These are phyloP conservation scores for Phaonia tiefii DNA, from an alignment of 2,888 invertebrate species.

Conservation along the genomic window DNA sequence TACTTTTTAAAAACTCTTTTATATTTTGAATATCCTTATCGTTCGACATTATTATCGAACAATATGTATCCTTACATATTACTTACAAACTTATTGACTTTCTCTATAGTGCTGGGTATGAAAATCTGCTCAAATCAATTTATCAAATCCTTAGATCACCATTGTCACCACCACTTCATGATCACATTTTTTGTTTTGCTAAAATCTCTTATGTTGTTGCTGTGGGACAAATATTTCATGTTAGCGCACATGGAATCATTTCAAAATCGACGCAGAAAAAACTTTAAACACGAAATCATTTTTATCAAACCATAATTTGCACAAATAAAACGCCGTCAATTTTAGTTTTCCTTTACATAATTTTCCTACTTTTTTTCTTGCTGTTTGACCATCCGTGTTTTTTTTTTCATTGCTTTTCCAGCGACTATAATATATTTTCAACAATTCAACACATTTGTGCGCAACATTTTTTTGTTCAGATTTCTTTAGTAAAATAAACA, in stretches of 20 bases:
- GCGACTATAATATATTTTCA: slow-evolving; percentile 61
- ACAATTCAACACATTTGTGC: slow-evolving; percentile 62
- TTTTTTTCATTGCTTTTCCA: slow-evolving; percentile 29
- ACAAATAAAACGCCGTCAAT: slow-evolving; percentile 63
- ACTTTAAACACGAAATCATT: slow-evolving; percentile 44
- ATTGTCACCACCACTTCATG: slow-evolving; percentile 24
- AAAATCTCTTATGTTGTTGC: slow-evolving; percentile 13
- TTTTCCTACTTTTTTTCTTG: slow-evolving; percentile 44
- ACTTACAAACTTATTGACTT: background rate
- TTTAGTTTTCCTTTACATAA: slow-evolving; percentile 61
- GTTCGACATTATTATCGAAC: too few species aligned
- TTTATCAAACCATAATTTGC: slow-evolving; percentile 58
- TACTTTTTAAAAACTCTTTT: too few species aligned
- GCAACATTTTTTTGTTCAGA: slow-evolving; percentile 19
- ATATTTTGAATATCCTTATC: too few species aligned
- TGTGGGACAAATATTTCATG: slow-evolving; percentile 29
- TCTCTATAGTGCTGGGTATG: background rate
- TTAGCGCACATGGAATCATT: slow-evolving; percentile 10
- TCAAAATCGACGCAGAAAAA: slow-evolving; percentile 4
- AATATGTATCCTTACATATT: background rate
- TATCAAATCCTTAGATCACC: slow-evolving; percentile 37
- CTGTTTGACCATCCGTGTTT: slow-evolving; percentile 26
- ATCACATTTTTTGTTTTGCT: slow-evolving; percentile 7
- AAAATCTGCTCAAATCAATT: background rate
- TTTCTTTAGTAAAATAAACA: slow-evolving; percentile 42